A percentile compares a stretch with the other conserved stretches of the same genome.
Conservation (phyloP, 2,888 invertebrate species). For the Leucoptera coffeella region DNA sequence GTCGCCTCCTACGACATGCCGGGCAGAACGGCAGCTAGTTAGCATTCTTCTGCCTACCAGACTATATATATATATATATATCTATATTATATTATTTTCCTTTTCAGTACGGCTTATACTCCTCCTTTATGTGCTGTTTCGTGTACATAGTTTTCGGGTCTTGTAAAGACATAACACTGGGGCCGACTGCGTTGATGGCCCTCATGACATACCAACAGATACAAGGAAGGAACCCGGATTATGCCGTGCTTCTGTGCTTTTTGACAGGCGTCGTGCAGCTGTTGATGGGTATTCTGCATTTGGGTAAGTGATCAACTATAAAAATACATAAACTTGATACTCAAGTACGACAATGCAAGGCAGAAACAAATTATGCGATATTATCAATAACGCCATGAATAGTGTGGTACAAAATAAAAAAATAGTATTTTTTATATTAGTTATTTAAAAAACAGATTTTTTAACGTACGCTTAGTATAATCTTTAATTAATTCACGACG, state of each 20-base stretch:
- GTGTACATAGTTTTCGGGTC: conserved; percentile 87
- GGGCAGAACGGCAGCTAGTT: no score
- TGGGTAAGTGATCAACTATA: conserved; percentile 52
- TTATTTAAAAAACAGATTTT: no score
- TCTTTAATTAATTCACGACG: no score
- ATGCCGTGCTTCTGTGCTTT: conserved; percentile 78
- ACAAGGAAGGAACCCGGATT: conserved; percentile 63
- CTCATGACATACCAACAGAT: conserved; percentile 83
- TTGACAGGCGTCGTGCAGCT: conserved; percentile 76
- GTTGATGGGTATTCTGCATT: conserved; percentile 72
- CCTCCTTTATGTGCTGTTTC: conserved; percentile 90
- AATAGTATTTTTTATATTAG: no score
- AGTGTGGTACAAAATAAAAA: no score
- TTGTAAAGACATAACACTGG: conserved; percentile 79
- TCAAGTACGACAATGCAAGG: no score
- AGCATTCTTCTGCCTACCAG: neutral
- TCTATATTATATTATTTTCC: neutral
- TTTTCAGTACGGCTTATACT: conserved; percentile 86
- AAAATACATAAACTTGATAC: no score
- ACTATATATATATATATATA: no score
- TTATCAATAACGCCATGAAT: no score
- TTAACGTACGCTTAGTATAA: no score
- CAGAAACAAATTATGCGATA: no score
- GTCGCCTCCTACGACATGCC: no score
- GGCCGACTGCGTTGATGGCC: conserved; percentile 91